A percentile compares a stretch with the other conserved stretches of the same genome.
Conservation (phyloP, 2,113 vertebrate genomes). For the Ovibos moschatus region DNA sequence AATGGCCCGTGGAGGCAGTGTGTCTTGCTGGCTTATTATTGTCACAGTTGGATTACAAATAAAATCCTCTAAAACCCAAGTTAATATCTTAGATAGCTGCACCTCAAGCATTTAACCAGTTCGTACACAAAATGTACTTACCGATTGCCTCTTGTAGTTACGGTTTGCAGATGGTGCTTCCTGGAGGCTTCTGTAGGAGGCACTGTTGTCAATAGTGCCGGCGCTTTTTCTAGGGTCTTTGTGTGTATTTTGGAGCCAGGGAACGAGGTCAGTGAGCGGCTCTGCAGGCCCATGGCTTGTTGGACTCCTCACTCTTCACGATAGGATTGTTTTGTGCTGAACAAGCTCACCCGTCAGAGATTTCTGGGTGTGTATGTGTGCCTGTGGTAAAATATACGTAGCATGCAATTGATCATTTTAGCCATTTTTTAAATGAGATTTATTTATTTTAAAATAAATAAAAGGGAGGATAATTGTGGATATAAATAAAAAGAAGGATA, state of each 20-base stretch:
- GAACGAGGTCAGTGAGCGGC: fast-evolving
- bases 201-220: not conserved
- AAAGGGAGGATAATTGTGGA: too few species aligned
- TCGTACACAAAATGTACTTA: not conserved
- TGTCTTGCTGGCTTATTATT: not conserved
- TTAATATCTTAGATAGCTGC: not conserved
- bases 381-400: not conserved
- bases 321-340: not conserved
- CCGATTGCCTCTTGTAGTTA: too few species aligned
- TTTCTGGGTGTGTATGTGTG: not conserved
- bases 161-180: not conserved
- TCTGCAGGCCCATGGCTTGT: not conserved
- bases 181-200: not conserved
- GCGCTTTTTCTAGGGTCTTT: not conserved
- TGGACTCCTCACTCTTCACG: not conserved
- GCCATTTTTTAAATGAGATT: not conserved
- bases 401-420: not conserved
- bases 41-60: not conserved
- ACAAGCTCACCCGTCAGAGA: not conserved
- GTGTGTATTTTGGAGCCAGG: not conserved
- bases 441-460: not conserved
- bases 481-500: not conserved
- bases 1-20: fast-evolving
- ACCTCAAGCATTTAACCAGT: not conserved
- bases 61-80: not conserved